These are phyloP conservation scores for Cephus sareptanus DNA, from an alignment of 2,888 invertebrate genomes.

Conservation along the genomic window DNA sequence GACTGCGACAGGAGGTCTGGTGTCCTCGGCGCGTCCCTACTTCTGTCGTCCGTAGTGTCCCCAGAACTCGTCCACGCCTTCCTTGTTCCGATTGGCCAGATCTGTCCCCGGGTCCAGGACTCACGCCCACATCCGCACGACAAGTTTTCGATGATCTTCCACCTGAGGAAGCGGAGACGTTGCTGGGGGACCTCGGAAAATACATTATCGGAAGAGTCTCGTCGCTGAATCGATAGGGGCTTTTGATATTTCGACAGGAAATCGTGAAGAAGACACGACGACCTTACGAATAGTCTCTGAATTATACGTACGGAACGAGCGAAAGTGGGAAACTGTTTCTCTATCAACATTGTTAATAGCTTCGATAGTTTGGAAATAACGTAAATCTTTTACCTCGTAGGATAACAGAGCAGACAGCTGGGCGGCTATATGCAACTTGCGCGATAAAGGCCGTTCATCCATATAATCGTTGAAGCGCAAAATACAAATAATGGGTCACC, in stretches of 20 bases:
- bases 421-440: background rate
- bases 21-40: constrained; percentile 18
- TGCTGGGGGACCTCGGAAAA: background rate
- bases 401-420: background rate
- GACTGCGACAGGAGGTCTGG: constrained; percentile 7
- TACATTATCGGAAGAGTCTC: background rate
- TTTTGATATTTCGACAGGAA: background rate
- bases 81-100: constrained; percentile 47
- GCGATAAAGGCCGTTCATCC: background rate
- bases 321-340: background rate
- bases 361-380: background rate
- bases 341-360: background rate
- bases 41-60: constrained; percentile 32
- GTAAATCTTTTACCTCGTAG: background rate
- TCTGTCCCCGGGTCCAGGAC: constrained; percentile 51
- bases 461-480: background rate
- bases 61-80: constrained; percentile 39
- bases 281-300: background rate
- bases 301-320: background rate
- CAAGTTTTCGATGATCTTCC: constrained; percentile 2
- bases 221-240: background rate
- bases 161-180: background rate
- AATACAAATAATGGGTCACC: background rate
- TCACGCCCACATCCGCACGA: constrained; percentile 35
- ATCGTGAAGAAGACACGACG: background rate